These are phyloP conservation scores for Marasmarcha lunaedactyla DNA, from an alignment of 2,888 invertebrate genomes.

Conservation along the genomic window DNA sequence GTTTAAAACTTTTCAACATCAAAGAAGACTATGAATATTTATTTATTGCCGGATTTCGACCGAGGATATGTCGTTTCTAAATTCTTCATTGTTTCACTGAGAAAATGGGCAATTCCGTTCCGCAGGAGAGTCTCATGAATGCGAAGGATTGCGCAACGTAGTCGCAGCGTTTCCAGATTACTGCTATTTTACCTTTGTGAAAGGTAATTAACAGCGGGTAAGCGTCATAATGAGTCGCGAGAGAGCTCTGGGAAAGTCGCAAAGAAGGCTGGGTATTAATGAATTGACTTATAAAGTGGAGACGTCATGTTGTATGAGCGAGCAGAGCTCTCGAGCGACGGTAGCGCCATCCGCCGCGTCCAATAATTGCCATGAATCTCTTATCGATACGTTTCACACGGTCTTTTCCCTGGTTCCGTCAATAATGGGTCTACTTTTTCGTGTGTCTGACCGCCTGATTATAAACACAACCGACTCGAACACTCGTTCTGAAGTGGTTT, in stretches of 20 bases:
- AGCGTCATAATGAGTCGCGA: slow-evolving; percentile 23
- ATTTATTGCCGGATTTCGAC: slow-evolving; percentile 16
- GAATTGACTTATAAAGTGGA: slow-evolving; percentile 43
- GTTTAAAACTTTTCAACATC: slow-evolving; percentile 11
- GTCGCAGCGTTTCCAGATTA: slow-evolving; percentile 26
- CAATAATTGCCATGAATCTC: slow-evolving; percentile 45
- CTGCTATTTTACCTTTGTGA: slow-evolving; percentile 33
- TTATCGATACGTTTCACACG: slow-evolving; percentile 54
- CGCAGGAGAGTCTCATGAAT: slow-evolving; percentile 29
- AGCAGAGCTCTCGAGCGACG: slow-evolving; percentile 19
- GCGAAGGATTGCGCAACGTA: slow-evolving; percentile 32
- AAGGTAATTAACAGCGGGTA: slow-evolving; percentile 37
- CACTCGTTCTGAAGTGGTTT: too few relatives aligned
- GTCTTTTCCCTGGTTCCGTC: slow-evolving; percentile 23
- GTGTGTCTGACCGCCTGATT: background rate
- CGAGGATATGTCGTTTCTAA: slow-evolving; percentile 18
- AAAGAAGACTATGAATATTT: slow-evolving; percentile 13
- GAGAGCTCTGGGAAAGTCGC: slow-evolving; percentile 30
- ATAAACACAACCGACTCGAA: background rate
- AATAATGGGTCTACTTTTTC: slow-evolving; percentile 1
- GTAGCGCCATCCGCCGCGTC: slow-evolving; percentile 40
- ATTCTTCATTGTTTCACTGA: slow-evolving; percentile 36
- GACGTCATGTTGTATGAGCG: slow-evolving; percentile 21
- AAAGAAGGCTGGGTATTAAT: slow-evolving; percentile 20
- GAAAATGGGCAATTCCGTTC: slow-evolving; percentile 34